Evolutionary conservation across 2,797 vertebrate genomes (phyloP).

Genomic region (Halcyon leucocephala): DNA sequence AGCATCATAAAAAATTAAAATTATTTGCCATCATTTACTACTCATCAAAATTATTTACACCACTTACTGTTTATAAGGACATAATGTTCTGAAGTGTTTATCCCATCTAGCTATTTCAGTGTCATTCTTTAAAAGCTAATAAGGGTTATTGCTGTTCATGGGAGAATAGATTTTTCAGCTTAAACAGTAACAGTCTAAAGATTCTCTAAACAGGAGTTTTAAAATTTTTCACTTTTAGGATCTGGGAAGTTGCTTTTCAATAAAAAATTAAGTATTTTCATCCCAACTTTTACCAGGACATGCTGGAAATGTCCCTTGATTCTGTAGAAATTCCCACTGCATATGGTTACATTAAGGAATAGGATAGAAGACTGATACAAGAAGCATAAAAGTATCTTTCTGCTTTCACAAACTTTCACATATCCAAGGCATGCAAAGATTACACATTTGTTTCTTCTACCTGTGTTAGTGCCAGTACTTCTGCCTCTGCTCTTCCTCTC

Average conservation of each 20-base stretch:
- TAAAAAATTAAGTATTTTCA: not conserved
- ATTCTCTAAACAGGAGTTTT: not conserved
- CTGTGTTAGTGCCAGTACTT: not conserved
- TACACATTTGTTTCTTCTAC: not conserved
- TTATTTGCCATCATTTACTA: not conserved
- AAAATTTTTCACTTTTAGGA: not conserved
- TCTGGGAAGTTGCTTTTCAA: not conserved
- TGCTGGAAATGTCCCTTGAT: not conserved
- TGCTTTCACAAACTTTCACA: not conserved
- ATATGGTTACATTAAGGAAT: not conserved
- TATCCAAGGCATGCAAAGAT: not conserved
- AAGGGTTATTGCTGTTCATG: not conserved
- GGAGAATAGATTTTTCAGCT: not conserved
- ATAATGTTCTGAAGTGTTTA: not conserved
- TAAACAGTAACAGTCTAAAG: not conserved
- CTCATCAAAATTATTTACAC: not conserved
- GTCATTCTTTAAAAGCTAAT: not conserved
- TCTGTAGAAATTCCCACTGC: not conserved
- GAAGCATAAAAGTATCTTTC: rapidly evolving
- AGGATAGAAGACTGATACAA: not conserved
- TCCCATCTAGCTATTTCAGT: rapidly evolving
- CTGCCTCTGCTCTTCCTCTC: not conserved
- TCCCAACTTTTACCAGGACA: not conserved
- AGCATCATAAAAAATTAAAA: not conserved
- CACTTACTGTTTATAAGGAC: not conserved